Evolutionary conservation across 2,888 invertebrate genomes (phyloP).

Genomic region (Ceramica pisi): DNA sequence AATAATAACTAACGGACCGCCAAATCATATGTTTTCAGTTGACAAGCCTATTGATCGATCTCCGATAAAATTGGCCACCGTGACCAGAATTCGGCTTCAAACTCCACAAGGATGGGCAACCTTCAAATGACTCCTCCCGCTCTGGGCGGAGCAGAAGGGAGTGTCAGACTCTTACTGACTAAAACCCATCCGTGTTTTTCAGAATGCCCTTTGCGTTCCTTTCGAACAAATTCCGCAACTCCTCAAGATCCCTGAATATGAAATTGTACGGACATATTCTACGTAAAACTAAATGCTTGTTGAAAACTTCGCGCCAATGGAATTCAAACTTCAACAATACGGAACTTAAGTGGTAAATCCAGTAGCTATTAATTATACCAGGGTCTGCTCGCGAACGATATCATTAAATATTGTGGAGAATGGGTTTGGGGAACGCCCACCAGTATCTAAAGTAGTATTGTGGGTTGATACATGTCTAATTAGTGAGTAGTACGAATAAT

Average conservation of each 20-base stretch:
- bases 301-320: constrained; percentile 35
- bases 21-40: no score
- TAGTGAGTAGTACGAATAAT: neutral
- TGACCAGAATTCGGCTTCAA: neutral
- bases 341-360: constrained; percentile 49
- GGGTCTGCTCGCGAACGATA: constrained; percentile 35
- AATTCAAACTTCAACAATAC: constrained; percentile 48
- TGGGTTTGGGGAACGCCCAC: constrained; percentile 28
- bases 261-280: constrained; percentile 12
- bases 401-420: constrained; percentile 41
- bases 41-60: no score
- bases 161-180: no score
- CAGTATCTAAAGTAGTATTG: neutral
- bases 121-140: no score
- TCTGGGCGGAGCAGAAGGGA: no score
- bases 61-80: neutral
- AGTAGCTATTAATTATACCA: constrained; percentile 41
- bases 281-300: constrained; percentile 32
- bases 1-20: no score
- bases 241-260: neutral
- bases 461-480: neutral
- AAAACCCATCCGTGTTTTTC: no score
- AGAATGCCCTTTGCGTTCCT: no score
- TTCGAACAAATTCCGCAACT: no score
- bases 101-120: no score